Percentiles rank a stretch among this genome's conserved stretches.
These are phyloP conservation scores for Pogona vitticeps DNA, from an alignment of 2,113 vertebrate species.

Conservation along the genomic window DNA sequence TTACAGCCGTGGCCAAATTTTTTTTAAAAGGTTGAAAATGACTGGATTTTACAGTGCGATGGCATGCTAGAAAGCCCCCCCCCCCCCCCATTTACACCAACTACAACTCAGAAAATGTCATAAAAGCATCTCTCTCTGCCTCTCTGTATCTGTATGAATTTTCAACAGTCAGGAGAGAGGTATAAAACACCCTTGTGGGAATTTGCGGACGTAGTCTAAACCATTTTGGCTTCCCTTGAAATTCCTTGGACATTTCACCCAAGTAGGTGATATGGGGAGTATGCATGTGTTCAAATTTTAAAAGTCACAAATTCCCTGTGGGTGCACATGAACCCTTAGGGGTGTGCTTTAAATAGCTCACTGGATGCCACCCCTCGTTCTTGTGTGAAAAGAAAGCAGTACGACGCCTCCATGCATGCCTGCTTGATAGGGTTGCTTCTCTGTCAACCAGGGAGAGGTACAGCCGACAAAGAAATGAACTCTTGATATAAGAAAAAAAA, in stretches of 20 bases:
- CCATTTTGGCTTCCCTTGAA: background rate
- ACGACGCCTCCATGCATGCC: background rate
- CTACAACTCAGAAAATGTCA: background rate
- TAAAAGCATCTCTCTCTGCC: background rate
- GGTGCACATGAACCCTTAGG: background rate
- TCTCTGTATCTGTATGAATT: no score
- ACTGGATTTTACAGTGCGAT: no score
- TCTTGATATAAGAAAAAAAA: slow-evolving; percentile 42
- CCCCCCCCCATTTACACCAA: background rate
- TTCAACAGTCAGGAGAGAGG: background rate
- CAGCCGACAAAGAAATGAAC: slow-evolving; percentile 17
- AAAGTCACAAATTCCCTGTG: background rate
- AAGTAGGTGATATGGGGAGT: background rate
- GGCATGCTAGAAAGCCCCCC: background rate
- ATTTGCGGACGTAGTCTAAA: background rate
- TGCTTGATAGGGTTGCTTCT: background rate
- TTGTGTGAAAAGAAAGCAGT: background rate
- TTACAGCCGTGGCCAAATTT: no score
- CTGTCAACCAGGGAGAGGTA: background rate
- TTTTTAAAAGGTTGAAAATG: no score
- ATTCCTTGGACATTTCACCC: background rate
- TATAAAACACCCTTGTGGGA: background rate
- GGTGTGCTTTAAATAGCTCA: background rate
- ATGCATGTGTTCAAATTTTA: background rate
- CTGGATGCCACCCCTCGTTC: background rate